A percentile compares a stretch with the other conserved stretches of the same genome.
Conservation (phyloP, 2,113 vertebrate genomes). For the Pelecanoides urinatrix region DNA sequence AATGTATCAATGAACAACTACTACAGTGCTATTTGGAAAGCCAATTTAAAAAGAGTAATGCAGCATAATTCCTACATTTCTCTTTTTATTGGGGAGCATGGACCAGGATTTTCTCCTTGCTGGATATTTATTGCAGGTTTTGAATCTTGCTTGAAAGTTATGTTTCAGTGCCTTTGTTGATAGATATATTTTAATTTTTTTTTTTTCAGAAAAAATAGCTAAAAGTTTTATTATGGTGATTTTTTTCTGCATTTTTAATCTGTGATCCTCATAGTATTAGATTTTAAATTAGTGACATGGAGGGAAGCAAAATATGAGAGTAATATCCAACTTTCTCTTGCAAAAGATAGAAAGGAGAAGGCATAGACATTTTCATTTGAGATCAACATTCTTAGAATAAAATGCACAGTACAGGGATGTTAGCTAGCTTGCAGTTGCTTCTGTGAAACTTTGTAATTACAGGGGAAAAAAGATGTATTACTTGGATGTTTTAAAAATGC, state of each 20-base stretch:
- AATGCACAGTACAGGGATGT: background rate
- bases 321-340: background rate
- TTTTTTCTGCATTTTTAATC: background rate
- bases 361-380: background rate
- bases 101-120: background rate
- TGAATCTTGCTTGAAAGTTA: background rate
- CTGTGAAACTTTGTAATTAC: conserved; percentile 9
- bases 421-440: background rate
- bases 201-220: background rate
- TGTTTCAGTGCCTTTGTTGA: background rate
- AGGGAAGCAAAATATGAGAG: background rate
- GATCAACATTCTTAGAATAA: background rate
- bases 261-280: background rate
- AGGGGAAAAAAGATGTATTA: background rate
- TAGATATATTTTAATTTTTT: background rate
- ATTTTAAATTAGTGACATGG: background rate
- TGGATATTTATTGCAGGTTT: background rate
- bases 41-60: background rate
- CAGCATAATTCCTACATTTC: background rate
- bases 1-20: background rate
- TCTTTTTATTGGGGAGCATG: background rate
- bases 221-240: background rate
- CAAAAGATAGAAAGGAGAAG: background rate
- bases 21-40: background rate
- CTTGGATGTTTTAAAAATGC: background rate